Conservation (phyloP, 2,113 vertebrate species). For the Gymnogyps californianus region DNA sequence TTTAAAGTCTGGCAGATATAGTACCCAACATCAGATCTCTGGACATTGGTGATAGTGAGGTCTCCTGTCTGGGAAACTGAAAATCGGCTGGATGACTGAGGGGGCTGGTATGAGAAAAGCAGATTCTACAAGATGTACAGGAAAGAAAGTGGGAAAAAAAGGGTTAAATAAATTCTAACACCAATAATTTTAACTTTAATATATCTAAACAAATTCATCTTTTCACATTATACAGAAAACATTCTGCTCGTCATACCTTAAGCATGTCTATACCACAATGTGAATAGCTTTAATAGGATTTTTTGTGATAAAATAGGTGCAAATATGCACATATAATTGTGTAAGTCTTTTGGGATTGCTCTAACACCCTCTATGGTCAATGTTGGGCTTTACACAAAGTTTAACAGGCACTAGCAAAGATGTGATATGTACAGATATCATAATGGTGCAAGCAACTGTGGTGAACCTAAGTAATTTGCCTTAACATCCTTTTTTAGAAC, state of each 20-base stretch:
- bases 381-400: neutral
- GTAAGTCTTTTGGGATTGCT: neutral
- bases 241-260: neutral
- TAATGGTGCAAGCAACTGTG: neutral
- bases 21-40: conserved; percentile 91
- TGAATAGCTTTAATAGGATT: neutral
- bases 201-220: neutral
- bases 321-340: neutral
- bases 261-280: neutral
- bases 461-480: neutral
- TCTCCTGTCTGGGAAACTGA: conserved; percentile 97
- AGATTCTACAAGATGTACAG: conserved; percentile 80
- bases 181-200: neutral
- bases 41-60: conserved; percentile 92
- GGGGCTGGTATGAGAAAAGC: conserved; percentile 95
- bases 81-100: conserved; percentile 91
- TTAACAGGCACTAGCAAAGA: neutral
- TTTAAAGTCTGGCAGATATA: conserved; percentile 99
- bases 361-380: neutral
- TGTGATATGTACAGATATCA: neutral
- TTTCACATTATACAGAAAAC: neutral
- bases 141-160: neutral
- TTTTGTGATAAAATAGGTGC: neutral
- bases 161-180: neutral
- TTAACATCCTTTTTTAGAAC: neutral